phyloP scores from a whole-genome alignment of 2,797 vertebrate genomes.

The Pangasius krempfi region DNA sequence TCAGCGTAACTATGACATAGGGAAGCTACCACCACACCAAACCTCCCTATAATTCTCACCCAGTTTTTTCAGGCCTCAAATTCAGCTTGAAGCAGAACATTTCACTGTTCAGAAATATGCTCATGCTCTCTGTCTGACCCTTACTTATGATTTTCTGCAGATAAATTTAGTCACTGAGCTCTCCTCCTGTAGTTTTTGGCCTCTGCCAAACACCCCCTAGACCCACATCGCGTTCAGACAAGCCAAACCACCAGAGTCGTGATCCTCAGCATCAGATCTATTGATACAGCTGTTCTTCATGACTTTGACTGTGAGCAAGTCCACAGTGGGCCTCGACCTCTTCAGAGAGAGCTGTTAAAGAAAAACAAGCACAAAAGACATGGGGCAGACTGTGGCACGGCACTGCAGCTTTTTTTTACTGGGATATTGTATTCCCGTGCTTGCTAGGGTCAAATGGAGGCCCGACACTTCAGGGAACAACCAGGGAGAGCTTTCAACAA shows the following conservation, averaged over 20 bases:
- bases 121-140: constrained; percentile 1
- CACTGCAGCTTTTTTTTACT: constrained; percentile 31
- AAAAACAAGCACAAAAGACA: constrained; percentile 44
- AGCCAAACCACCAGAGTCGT: constrained; percentile 10
- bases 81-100: neutral
- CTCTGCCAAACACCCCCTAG: neutral
- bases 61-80: too few species aligned
- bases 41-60: neutral
- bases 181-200: constrained; percentile 23
- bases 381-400: constrained; percentile 14
- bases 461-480: constrained; percentile 38
- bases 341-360: constrained; percentile 36
- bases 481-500: constrained; percentile 12
- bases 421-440: constrained; percentile 32
- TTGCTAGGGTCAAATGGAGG: constrained; percentile 35
- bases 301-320: constrained; percentile 9
- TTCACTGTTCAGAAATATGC: neutral
- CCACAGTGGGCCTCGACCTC: neutral
- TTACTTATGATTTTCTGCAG: neutral
- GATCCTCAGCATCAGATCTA: constrained; percentile 35
- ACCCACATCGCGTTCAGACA: neutral
- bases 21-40: neutral
- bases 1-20: too few species aligned
- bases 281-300: constrained; percentile 53
- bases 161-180: constrained; percentile 19